Base-by-base conservation (phyloP, 2,113 vertebrate genomes). In the Periophthalmus modestus region DNA sequence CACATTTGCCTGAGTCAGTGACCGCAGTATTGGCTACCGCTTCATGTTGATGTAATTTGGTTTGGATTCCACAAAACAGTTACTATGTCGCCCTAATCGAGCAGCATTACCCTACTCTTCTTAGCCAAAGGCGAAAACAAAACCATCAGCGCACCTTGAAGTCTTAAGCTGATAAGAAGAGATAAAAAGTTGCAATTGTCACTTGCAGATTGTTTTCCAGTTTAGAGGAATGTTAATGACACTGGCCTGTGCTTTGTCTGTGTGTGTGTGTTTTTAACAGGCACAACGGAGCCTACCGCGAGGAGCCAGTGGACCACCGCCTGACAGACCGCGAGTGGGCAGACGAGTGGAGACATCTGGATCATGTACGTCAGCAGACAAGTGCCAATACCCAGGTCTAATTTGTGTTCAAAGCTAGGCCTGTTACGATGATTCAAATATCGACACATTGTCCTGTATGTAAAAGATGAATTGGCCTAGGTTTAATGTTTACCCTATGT, bases 261-360 rank as follows among this genome's bases (percentile, higher is more conserved):
- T 80, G 66, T 87, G 80, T 79, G 54, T 91, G n/a, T n/a, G n/a
- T 84, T 65, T 67, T 76, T 88, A 71, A 85, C 90, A 99, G 97
- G 95, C 79, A 84, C 95, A 80, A 98, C 58, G 97, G 96, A 74
- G 95, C 95, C 48, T 98, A 96, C 93, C 96, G 97, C 58, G 98
- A 99, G 46, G 98, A 99, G 84, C 94, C 96, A 23, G 96, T 99
- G 83, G 98, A 99, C 90, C 98, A 99, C 91, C 96, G 97, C 80
- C 92, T 99, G 86, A 99, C 97, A 0, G 97, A 99, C 91, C 92
- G 97, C 78, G 97, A 99, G 89, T 99, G 98, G 98, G 97, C 97
- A 36, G 98, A 99, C 12, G 97, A 99, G 89, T 99, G 98, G 98
- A 96, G 98, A 89, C 98, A 99, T 92, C 94, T 99, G 7, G 98